These are phyloP conservation scores for Meghimatium bilineatum DNA, from an alignment of 2,888 invertebrate species.

Conservation along the genomic window DNA sequence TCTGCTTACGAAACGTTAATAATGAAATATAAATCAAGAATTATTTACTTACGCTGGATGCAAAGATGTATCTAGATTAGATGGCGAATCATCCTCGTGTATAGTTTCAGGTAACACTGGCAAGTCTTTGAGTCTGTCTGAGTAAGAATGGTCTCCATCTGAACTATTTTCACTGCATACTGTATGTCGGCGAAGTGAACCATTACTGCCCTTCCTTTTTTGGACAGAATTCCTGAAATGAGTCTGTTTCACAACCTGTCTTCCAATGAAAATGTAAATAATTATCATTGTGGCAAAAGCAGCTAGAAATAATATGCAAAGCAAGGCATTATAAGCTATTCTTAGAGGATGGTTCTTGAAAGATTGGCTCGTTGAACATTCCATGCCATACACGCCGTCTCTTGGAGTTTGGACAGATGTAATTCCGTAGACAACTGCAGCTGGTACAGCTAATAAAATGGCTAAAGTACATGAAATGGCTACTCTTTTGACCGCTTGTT, in stretches of 20 bases:
- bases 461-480: slow-evolving; percentile 27
- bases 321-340: slow-evolving; percentile 40
- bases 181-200: slow-evolving; percentile 12
- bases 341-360: slow-evolving; percentile 32
- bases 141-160: slow-evolving; percentile 19
- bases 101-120: slow-evolving; percentile 15
- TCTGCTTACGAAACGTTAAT: too few relatives aligned
- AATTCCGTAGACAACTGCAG: slow-evolving; percentile 50
- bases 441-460: slow-evolving; percentile 42
- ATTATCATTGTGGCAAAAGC: slow-evolving; percentile 48
- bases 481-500: slow-evolving; percentile 45
- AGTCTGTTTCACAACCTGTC: slow-evolving; percentile 41
- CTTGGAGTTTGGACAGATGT: slow-evolving; percentile 18
- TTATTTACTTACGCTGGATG: not conserved
- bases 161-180: not conserved
- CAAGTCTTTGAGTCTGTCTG: slow-evolving; percentile 12
- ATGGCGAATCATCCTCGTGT: not conserved
- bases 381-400: slow-evolving; percentile 28
- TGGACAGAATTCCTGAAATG: slow-evolving; percentile 28
- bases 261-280: slow-evolving; percentile 48
- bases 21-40: too few relatives aligned
- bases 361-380: slow-evolving; percentile 50
- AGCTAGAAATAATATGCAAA: slow-evolving; percentile 38
- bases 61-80: too few relatives aligned
- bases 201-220: slow-evolving; percentile 22